Conservation (phyloP, 2,888 invertebrate species). For the Chrysolina haemoptera region DNA sequence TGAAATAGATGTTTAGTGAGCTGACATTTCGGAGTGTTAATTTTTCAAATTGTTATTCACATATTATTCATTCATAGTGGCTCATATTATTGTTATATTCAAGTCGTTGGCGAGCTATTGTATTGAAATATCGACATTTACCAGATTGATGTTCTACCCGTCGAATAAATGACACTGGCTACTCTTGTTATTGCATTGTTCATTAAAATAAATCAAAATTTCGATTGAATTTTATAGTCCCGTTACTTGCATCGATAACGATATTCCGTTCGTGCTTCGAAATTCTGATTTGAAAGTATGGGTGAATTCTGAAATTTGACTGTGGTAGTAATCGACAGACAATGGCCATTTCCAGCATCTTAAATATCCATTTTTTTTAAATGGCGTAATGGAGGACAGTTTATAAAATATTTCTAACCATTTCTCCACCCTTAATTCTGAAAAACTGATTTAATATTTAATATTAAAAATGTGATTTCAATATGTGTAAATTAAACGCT, state of each 20-base stretch:
- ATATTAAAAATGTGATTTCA: too few relatives aligned
- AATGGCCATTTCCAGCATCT: too few relatives aligned
- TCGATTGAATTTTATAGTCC: not conserved
- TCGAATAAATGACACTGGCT: not conserved
- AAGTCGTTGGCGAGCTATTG: not conserved
- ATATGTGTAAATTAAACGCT: too few relatives aligned
- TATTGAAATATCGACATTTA: constrained; percentile 17
- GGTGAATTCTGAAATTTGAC: not conserved
- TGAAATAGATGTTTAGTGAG: too few relatives aligned
- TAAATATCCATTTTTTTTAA: too few relatives aligned
- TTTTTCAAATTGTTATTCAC: not conserved
- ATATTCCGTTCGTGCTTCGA: not conserved
- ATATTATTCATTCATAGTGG: not conserved
- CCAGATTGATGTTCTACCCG: constrained; percentile 4
- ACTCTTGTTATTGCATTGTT: not conserved
- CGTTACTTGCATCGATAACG: not conserved
- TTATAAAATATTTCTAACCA: too few relatives aligned
- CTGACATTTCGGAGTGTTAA: too few relatives aligned
- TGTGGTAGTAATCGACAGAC: not conserved
- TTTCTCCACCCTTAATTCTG: too few relatives aligned
- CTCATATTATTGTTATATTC: not conserved
- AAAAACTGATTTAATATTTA: too few relatives aligned
- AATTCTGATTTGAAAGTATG: not conserved
- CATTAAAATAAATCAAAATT: constrained; percentile 23
- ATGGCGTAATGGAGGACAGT: too few relatives aligned